These are phyloP conservation scores for Drosophila repleta DNA, from an alignment of 1,140 invertebrate genomes.

Conservation along the genomic window DNA sequence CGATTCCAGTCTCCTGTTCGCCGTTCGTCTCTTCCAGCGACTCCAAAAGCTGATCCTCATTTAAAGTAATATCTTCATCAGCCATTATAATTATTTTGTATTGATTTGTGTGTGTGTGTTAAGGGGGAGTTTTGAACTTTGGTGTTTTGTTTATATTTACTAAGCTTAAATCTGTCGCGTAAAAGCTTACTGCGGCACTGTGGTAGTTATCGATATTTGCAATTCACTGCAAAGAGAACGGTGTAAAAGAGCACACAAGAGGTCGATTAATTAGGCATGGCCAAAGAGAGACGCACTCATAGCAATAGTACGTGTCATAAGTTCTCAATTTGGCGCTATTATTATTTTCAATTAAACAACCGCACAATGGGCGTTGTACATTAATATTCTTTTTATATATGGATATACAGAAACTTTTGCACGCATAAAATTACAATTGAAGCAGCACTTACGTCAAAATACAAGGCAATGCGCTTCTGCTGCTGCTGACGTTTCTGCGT, in stretches of 20 bases:
- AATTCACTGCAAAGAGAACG: conserved; percentile 45
- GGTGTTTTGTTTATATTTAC: conserved; percentile 57
- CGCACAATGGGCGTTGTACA: background rate
- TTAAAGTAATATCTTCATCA: conserved; percentile 82
- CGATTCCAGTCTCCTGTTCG: conserved; percentile 78
- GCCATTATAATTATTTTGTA: conserved; percentile 64
- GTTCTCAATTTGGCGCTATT: conserved; percentile 5
- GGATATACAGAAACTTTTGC: background rate
- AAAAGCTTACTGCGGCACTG: conserved; percentile 52
- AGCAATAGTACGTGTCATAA: conserved; percentile 5
- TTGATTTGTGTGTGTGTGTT: conserved; percentile 7
- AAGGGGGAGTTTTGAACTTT: conserved; percentile 32
- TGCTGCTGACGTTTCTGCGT: conserved; percentile 69
- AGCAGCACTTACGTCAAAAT: conserved; percentile 50
- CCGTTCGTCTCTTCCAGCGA: conserved; percentile 83
- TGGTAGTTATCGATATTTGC: conserved; percentile 36
- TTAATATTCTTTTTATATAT: background rate
- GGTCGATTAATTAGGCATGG: conserved; percentile 14
- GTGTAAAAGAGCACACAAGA: conserved; percentile 7
- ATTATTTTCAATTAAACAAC: background rate
- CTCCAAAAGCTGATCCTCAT: conserved; percentile 83
- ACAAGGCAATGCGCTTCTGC: conserved; percentile 29
- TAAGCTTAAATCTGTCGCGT: conserved; percentile 48
- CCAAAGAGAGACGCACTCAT: conserved; percentile 20
- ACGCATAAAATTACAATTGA: background rate